These are phyloP conservation scores for Microcebus tavaratra DNA, from an alignment of 2,113 vertebrate genomes.

Conservation along the genomic window DNA sequence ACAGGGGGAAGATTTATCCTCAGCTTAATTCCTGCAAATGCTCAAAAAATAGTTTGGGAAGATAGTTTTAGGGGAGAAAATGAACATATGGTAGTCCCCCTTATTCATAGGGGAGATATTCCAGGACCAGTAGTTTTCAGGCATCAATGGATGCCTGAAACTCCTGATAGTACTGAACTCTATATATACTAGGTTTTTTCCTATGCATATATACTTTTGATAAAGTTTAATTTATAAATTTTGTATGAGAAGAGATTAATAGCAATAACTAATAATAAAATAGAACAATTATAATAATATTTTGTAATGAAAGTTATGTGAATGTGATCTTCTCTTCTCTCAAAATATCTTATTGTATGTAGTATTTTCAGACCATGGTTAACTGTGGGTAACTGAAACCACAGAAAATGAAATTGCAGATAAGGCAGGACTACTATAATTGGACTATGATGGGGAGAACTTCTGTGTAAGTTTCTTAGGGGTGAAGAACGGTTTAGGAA, in stretches of 20 bases:
- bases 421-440: not conserved
- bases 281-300: not conserved
- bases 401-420: not conserved
- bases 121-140: not conserved
- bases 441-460: not conserved
- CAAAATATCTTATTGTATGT: not conserved
- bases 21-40: not conserved
- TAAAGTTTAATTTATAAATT: not conserved
- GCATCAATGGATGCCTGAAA: not conserved
- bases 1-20: not conserved
- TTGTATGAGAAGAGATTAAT: not conserved
- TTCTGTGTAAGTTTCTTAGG: not conserved
- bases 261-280: not conserved
- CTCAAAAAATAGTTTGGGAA: slow-evolving; percentile 46
- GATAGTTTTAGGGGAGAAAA: slow-evolving; percentile 37
- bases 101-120: not conserved
- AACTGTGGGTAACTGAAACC: not conserved
- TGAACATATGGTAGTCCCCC: not conserved
- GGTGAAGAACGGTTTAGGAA: slow-evolving; percentile 27
- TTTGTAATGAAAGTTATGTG: not conserved
- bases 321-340: not conserved
- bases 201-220: not conserved
- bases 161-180: not conserved
- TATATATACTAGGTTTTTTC: not conserved
- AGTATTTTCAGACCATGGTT: not conserved